Percentiles rank a stretch among this genome's conserved stretches.
Conservation (phyloP, 2,888 invertebrate genomes). For the Clostera curtula region DNA sequence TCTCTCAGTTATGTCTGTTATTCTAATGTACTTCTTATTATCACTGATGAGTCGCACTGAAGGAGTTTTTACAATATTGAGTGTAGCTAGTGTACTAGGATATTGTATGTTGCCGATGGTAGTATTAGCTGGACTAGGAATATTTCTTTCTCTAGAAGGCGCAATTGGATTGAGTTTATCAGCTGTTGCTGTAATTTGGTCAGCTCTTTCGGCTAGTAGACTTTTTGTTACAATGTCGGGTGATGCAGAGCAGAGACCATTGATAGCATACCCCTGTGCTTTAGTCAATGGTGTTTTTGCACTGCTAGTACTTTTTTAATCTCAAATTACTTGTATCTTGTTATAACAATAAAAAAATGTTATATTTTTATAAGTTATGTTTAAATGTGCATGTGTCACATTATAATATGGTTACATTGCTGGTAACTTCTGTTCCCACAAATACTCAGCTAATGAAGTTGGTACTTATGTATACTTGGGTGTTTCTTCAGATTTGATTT, state of each 20-base stretch:
- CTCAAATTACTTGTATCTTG: not conserved
- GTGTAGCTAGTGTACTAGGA: slow-evolving; percentile 91
- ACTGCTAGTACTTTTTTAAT: slow-evolving; percentile 90
- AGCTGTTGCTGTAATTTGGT: slow-evolving; percentile 86
- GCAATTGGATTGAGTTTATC: slow-evolving; percentile 80
- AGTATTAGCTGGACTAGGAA: slow-evolving; percentile 84
- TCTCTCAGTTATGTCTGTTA: slow-evolving; percentile 90
- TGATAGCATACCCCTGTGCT: slow-evolving; percentile 95
- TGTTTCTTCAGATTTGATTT: no score
- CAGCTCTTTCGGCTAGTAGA: slow-evolving; percentile 92
- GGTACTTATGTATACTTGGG: no score
- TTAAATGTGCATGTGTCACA: no score
- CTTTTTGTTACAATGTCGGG: slow-evolving; percentile 93
- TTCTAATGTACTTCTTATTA: slow-evolving; percentile 90
- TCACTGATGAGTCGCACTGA: slow-evolving; percentile 84
- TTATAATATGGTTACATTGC: no score
- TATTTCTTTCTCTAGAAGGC: slow-evolving; percentile 86
- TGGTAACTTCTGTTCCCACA: no score
- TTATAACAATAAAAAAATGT: not conserved
- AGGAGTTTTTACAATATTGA: slow-evolving; percentile 82
- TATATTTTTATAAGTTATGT: no score
- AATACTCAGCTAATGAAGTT: no score
- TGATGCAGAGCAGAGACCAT: slow-evolving; percentile 88
- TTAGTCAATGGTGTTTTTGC: slow-evolving; percentile 95
- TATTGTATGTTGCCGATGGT: slow-evolving; percentile 96